Conservation (phyloP, 1,140 invertebrate species). For the Thrips palmi region DNA sequence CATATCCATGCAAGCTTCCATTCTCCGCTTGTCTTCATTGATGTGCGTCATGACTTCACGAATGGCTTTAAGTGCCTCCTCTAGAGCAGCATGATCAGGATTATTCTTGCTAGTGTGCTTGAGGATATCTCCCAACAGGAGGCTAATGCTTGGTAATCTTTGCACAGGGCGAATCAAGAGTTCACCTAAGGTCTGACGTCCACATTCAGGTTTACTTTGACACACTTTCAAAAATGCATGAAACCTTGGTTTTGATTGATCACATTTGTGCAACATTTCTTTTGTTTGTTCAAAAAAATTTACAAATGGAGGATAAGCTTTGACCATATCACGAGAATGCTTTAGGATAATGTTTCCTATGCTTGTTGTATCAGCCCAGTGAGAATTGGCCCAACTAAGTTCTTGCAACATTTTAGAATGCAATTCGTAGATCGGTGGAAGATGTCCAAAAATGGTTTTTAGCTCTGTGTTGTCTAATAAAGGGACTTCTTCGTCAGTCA, state of each 20-base stretch:
- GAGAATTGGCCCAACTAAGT: conserved; percentile 40
- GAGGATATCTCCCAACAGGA: conserved; percentile 81
- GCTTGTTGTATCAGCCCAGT: conserved; percentile 69
- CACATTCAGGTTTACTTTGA: conserved; percentile 82
- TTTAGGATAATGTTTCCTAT: conserved; percentile 77
- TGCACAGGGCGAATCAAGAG: conserved; percentile 92
- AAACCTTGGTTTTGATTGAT: conserved; percentile 82
- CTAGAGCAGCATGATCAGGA: conserved; percentile 65
- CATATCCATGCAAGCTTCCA: conserved; percentile 83
- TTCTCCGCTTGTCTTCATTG: conserved; percentile 92
- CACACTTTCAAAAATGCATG: conserved; percentile 96
- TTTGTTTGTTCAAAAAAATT: conserved; percentile 97
- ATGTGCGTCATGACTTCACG: conserved; percentile 90
- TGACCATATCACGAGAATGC: conserved; percentile 51
- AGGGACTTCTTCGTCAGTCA: conserved; percentile 50
- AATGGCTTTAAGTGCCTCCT: conserved; percentile 67
- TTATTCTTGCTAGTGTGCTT: conserved; percentile 78
- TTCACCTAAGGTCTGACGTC: conserved; percentile 83
- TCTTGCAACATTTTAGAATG: conserved; percentile 73
- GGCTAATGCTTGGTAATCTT: conserved; percentile 82
- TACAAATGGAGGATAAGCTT: conserved; percentile 92
- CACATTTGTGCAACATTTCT: conserved; percentile 76
- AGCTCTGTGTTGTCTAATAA: conserved; percentile 81
- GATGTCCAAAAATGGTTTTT: conserved; percentile 91
- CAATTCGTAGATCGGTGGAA: conserved; percentile 83